Conservation (phyloP, 2,113 vertebrate species). For the Peromyscus maniculatus region DNA sequence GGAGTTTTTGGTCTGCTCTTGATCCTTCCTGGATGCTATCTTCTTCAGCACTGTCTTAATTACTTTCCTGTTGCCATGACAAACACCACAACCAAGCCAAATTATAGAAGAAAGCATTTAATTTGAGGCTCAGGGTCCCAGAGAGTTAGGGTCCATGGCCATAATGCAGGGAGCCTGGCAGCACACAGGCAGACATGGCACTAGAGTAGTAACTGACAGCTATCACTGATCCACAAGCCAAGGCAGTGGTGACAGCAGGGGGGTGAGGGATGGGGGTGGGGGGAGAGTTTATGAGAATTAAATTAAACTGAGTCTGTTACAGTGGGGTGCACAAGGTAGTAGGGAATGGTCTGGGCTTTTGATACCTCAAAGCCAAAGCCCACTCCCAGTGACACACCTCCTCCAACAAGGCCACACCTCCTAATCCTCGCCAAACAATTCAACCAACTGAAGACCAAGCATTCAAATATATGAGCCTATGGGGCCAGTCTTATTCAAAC, state of each 20-base stretch:
- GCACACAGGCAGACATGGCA: no score
- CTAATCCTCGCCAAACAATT: background rate
- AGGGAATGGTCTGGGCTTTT: background rate
- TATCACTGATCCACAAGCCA: background rate
- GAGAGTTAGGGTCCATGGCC: background rate
- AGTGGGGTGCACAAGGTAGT: background rate
- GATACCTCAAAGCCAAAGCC: background rate
- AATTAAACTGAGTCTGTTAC: background rate
- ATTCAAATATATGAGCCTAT: background rate
- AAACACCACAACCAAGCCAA: background rate
- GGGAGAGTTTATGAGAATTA: background rate
- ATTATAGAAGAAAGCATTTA: background rate
- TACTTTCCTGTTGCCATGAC: background rate
- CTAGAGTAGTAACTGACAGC: background rate
- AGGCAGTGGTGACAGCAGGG: background rate
- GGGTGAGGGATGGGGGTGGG: background rate
- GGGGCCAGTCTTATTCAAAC: background rate
- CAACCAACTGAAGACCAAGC: background rate
- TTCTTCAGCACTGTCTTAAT: background rate
- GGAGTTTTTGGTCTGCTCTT: background rate
- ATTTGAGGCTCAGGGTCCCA: background rate
- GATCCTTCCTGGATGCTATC: background rate
- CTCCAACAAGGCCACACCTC: background rate
- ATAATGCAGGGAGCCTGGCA: background rate
- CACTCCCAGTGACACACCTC: background rate